A percentile compares a stretch with the other conserved stretches of the same genome.
Conservation (phyloP, 2,888 invertebrate genomes). For the Argynnis bischoffii region DNA sequence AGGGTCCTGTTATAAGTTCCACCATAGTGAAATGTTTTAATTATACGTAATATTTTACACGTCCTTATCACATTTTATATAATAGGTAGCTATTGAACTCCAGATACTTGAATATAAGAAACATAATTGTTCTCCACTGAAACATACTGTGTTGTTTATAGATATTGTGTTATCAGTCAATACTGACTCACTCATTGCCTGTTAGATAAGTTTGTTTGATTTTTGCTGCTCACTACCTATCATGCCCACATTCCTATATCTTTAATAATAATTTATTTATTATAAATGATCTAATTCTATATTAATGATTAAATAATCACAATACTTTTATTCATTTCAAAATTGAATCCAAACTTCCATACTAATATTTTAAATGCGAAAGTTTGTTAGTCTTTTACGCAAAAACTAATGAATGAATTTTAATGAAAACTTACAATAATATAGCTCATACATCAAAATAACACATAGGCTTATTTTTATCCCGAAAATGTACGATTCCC, state of each 20-base stretch:
- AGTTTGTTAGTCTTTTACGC: no score
- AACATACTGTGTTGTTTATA: slow-evolving; percentile 9
- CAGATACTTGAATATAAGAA: slow-evolving; percentile 3
- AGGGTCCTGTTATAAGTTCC: no score
- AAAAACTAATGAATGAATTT: no score
- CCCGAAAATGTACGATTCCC: no score
- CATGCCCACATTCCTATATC: slow-evolving; percentile 11
- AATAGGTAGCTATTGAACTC: not conserved
- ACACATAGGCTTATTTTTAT: no score
- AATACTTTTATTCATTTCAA: no score
- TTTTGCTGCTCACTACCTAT: slow-evolving; percentile 14
- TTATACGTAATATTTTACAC: no score
- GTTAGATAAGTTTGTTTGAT: slow-evolving; percentile 26
- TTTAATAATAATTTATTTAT: slow-evolving; percentile 19
- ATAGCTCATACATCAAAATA: no score
- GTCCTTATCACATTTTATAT: not conserved
- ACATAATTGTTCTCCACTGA: slow-evolving; percentile 6
- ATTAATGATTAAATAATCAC: not conserved
- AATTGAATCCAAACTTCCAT: no score
- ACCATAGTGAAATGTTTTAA: no score
- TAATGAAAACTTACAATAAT: no score
- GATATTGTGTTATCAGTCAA: slow-evolving; percentile 25
- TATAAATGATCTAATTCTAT: not conserved
- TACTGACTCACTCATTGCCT: slow-evolving; percentile 14
- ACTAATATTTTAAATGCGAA: no score